A percentile compares a stretch with the other conserved stretches of the same genome.
phyloP scores from a whole-genome alignment of 2,113 vertebrate species.

The Lethenteron reissneri region DNA sequence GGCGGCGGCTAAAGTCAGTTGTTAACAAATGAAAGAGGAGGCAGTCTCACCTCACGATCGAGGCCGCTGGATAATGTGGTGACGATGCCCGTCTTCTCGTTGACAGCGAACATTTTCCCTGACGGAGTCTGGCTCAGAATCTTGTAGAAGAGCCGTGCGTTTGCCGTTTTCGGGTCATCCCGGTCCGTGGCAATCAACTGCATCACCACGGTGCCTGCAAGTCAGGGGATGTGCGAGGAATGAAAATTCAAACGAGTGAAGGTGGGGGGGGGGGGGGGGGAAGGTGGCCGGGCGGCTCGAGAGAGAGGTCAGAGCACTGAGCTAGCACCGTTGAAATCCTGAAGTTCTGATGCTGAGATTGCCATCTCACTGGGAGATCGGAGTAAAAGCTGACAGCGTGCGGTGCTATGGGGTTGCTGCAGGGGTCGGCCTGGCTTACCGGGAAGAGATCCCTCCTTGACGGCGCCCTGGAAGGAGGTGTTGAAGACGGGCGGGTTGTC shows the following conservation, averaged over 20 bases:
- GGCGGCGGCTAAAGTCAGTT: too few relatives aligned
- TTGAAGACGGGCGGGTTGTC: not conserved
- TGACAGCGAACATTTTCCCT: not conserved
- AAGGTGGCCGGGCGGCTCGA: too few relatives aligned
- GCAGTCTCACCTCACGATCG: not conserved
- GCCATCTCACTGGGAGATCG: too few relatives aligned
- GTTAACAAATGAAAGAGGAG: too few relatives aligned
- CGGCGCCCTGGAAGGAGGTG: not conserved
- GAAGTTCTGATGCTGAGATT: too few relatives aligned
- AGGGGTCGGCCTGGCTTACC: not conserved
- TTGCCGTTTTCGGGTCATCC: slow-evolving; percentile 1
- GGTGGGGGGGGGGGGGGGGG: too few relatives aligned
- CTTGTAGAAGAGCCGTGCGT: not conserved
- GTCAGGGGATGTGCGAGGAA: too few relatives aligned
- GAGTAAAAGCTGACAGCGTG: too few relatives aligned
- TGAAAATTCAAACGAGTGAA: too few relatives aligned
- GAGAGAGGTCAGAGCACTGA: too few relatives aligned
- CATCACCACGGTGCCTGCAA: not conserved
- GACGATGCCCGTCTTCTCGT: slow-evolving; percentile 1
- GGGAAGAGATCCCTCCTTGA: not conserved
- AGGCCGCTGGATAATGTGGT: not conserved
- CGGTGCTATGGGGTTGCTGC: not conserved
- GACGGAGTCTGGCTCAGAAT: not conserved
- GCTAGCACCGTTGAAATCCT: too few relatives aligned
- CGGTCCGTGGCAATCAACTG: not conserved